Evolutionary conservation across 2,888 invertebrate genomes (phyloP).

Genomic region (Drosophila neotestacea): DNA sequence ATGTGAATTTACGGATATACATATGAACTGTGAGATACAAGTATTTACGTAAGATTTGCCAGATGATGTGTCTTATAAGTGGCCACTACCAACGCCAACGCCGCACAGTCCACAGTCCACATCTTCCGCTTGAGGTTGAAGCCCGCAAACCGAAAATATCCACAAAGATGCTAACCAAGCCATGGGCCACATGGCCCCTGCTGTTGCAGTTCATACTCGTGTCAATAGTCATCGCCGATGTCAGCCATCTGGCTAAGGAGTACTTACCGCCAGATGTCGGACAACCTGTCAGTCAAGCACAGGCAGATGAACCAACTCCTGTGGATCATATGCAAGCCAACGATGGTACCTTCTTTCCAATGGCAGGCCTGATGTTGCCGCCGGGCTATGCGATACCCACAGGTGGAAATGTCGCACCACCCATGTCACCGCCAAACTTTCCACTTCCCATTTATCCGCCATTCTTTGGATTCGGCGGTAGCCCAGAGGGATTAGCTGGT

Average conservation of each 20-base stretch:
- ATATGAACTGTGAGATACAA: neutral
- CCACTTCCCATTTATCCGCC: conserved; percentile 72
- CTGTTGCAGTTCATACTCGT: conserved; percentile 23
- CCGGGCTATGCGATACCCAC: conserved; percentile 62
- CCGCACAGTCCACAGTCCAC: conserved; percentile 58
- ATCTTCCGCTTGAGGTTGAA: conserved; percentile 29
- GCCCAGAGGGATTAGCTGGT: conserved; percentile 16
- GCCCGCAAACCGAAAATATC: neutral
- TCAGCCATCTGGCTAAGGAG: conserved; percentile 44
- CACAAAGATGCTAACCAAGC: conserved; percentile 38
- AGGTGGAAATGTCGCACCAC: conserved; percentile 44
- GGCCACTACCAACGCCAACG: conserved; percentile 36
- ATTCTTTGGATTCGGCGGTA: conserved; percentile 61
- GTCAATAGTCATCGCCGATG: conserved; percentile 25
- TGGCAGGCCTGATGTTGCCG: conserved; percentile 55
- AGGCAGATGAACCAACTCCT: conserved; percentile 31
- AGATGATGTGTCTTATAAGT: conserved; percentile 66
- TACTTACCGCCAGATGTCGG: conserved; percentile 32
- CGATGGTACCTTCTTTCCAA: conserved; percentile 52
- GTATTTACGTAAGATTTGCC: conserved; percentile 49
- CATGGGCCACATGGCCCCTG: conserved; percentile 27
- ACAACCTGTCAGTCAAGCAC: neutral
- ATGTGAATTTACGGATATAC: conserved; percentile 41
- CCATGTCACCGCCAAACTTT: conserved; percentile 61
- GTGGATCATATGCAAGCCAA: conserved; percentile 13